These are phyloP conservation scores for Numenius phaeopus DNA, from an alignment of 2,797 vertebrate genomes.

Conservation along the genomic window DNA sequence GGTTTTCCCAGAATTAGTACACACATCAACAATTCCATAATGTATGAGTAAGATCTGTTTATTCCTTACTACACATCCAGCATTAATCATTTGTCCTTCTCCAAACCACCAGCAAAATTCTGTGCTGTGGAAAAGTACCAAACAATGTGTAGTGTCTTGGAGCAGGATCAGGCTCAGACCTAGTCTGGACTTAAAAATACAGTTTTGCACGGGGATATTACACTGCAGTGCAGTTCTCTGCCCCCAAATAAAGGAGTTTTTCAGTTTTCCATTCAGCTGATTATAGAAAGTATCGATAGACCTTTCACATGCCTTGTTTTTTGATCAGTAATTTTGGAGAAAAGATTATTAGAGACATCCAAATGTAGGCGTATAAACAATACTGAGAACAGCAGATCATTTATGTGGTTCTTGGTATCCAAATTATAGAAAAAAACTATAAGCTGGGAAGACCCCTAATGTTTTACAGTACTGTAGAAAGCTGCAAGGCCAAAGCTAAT, in stretches of 20 bases:
- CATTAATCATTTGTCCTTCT: slow-evolving; percentile 46
- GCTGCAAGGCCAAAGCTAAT: background rate
- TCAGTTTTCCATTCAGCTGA: background rate
- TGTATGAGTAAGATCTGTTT: slow-evolving; percentile 62
- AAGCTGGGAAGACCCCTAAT: background rate
- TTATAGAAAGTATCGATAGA: background rate
- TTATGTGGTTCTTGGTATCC: background rate
- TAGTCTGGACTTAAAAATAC: background rate
- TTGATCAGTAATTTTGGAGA: background rate
- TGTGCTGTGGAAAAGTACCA: slow-evolving; percentile 9
- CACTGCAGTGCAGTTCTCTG: background rate
- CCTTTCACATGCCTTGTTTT: background rate
- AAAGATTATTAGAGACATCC: background rate
- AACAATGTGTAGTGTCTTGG: background rate
- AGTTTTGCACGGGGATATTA: background rate
- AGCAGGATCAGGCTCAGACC: background rate
- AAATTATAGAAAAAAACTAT: background rate
- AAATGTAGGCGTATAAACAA: background rate
- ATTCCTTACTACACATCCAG: slow-evolving; percentile 24
- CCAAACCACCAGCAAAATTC: slow-evolving; percentile 18
- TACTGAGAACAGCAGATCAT: background rate
- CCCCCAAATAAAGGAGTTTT: background rate
- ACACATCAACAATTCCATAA: slow-evolving; percentile 46
- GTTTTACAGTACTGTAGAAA: background rate
- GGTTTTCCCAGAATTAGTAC: slow-evolving; percentile 42